A percentile compares a stretch with the other conserved stretches of the same genome.
Evolutionary conservation across 2,113 vertebrate species (phyloP).

Genomic region (Grammomys dolichurus): DNA sequence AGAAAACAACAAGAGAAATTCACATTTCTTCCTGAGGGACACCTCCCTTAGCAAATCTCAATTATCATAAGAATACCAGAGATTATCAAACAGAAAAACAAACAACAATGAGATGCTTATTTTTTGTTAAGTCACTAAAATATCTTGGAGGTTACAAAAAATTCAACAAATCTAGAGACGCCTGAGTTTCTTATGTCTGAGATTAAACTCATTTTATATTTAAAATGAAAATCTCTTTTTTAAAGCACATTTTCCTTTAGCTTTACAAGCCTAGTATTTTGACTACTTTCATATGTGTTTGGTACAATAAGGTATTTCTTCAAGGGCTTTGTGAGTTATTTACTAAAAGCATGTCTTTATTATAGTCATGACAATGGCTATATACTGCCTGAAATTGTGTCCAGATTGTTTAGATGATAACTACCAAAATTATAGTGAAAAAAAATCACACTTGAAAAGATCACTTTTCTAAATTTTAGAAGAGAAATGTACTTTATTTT

Average conservation of each 20-base stretch:
- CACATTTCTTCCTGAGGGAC: not conserved
- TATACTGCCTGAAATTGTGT: not conserved
- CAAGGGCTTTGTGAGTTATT: slow-evolving; percentile 24
- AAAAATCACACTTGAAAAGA: not conserved
- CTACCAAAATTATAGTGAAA: slow-evolving; percentile 46
- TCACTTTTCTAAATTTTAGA: not conserved
- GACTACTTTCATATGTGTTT: slow-evolving; percentile 12
- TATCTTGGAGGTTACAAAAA: not conserved
- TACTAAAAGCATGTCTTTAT: slow-evolving; percentile 44
- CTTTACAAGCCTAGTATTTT: slow-evolving; percentile 40
- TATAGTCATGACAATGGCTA: not conserved
- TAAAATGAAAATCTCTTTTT: not conserved
- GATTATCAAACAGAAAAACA: not conserved
- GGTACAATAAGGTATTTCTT: not conserved
- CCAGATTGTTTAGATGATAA: not conserved
- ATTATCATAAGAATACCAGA: not conserved
- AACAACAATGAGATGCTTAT: not conserved
- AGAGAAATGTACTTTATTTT: not conserved
- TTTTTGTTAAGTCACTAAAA: not conserved
- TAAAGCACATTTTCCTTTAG: not conserved
- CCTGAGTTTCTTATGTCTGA: slow-evolving; percentile 9
- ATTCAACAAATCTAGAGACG: not conserved
- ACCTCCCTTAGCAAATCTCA: not conserved
- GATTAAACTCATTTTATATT: slow-evolving; percentile 22
- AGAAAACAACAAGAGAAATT: not conserved